Percentiles rank a stretch among this genome's conserved stretches.
Evolutionary conservation across 2,888 invertebrate genomes (phyloP).

Genomic region (Yponomeuta evonymella): DNA sequence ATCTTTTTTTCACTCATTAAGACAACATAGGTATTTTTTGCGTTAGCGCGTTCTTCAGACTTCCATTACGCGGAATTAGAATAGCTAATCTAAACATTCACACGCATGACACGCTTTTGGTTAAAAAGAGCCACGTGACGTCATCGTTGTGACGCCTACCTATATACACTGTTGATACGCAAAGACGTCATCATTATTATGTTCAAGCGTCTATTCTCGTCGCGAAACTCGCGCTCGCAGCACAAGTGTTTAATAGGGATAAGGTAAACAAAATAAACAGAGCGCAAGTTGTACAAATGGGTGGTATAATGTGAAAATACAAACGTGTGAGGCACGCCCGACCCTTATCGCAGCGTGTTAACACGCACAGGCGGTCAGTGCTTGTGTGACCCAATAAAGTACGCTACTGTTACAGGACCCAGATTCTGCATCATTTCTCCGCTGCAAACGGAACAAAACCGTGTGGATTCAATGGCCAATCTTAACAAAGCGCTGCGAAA

Average conservation of each 20-base stretch:
- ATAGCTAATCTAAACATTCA: constrained; percentile 8
- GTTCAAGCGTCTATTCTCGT: constrained; percentile 34
- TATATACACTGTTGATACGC: neutral
- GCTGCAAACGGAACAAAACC: neutral
- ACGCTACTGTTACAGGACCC: constrained; percentile 21
- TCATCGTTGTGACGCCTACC: constrained; percentile 7
- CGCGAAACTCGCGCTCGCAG: constrained; percentile 32
- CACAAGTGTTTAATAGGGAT: constrained; percentile 41
- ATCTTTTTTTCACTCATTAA: neutral
- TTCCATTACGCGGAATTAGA: constrained; percentile 9
- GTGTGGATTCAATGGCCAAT: neutral
- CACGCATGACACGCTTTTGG: constrained; percentile 1
- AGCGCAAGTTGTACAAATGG: constrained; percentile 38
- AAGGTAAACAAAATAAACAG: constrained; percentile 47
- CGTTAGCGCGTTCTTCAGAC: constrained; percentile 1
- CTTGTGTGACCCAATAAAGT: constrained; percentile 51
- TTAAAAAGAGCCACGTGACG: neutral
- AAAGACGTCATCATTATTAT: neutral
- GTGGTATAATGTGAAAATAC: constrained; percentile 26
- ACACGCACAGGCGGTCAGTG: constrained; percentile 33
- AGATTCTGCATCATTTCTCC: neutral
- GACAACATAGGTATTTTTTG: neutral
- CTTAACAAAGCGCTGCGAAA: neutral
- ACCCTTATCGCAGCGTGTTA: constrained; percentile 48
- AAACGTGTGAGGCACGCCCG: constrained; percentile 41